Conservation (phyloP, 2,797 vertebrate species). For the Onychomys torridus region DNA sequence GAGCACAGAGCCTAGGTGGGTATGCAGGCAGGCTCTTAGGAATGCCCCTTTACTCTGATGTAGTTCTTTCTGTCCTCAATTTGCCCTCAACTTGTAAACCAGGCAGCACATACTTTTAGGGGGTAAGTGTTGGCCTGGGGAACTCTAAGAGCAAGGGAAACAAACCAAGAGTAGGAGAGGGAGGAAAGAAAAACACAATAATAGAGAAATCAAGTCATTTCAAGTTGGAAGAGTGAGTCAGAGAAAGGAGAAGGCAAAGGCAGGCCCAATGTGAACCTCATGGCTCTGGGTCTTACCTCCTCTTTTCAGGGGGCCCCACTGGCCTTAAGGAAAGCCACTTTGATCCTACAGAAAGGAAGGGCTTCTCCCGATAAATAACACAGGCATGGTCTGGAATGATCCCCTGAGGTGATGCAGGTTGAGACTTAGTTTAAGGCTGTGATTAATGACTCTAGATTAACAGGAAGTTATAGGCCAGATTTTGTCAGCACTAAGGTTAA, state of each 20-base stretch:
- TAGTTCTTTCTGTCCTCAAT: not conserved
- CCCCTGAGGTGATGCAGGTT: not conserved
- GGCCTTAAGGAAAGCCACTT: not conserved
- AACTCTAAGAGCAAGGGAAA: conserved; percentile 11
- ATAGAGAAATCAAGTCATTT: not conserved
- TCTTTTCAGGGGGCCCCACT: not conserved
- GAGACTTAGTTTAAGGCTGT: conserved; percentile 29
- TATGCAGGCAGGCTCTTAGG: not conserved
- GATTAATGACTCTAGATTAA: not conserved
- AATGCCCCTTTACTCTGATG: not conserved
- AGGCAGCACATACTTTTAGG: not conserved
- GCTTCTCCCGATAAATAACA: not conserved
- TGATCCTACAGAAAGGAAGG: not conserved
- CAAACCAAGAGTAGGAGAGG: not conserved
- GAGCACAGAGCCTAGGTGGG: not conserved
- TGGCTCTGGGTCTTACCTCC: not conserved
- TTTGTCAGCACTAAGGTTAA: not conserved
- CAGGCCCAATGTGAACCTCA: not conserved
- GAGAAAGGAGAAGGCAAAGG: not conserved
- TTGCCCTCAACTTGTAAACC: not conserved
- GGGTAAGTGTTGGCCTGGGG: not conserved
- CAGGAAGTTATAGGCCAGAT: not conserved
- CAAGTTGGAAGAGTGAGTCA: not conserved
- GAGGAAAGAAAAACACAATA: not conserved
- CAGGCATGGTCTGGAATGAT: not conserved